Conservation (phyloP, 2,113 vertebrate genomes). For the Antigone vipio region DNA sequence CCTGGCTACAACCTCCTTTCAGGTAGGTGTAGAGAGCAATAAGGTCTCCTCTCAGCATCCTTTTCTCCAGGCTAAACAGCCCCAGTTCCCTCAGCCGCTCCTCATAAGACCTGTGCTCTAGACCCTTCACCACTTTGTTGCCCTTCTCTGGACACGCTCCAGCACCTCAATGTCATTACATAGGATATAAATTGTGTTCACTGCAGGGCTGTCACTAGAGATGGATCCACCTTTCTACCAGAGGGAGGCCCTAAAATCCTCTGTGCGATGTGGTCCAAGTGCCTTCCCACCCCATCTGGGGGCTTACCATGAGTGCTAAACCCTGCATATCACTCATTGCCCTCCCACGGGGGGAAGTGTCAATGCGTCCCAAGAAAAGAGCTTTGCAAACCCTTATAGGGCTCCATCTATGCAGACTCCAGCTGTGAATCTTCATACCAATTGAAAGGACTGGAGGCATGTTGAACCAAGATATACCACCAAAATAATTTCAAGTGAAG, state of each 20-base stretch:
- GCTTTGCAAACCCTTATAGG: not conserved
- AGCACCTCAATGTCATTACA: too few relatives aligned
- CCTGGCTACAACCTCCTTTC: too few relatives aligned
- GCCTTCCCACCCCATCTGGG: accelerated
- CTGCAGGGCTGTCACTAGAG: not conserved
- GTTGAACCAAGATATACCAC: not conserved
- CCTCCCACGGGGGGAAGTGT: not conserved
- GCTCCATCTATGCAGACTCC: not conserved
- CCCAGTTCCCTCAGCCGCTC: too few relatives aligned
- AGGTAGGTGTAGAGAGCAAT: too few relatives aligned
- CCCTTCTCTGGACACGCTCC: too few relatives aligned
- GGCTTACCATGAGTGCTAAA: not conserved
- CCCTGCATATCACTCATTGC: not conserved
- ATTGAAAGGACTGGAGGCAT: not conserved
- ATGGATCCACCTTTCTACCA: not conserved
- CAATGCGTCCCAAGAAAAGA: not conserved
- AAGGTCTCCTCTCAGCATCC: too few relatives aligned
- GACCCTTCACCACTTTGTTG: too few relatives aligned
- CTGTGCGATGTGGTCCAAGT: accelerated
- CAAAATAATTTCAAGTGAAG: not conserved
- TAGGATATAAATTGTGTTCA: not conserved
- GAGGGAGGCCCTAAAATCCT: not conserved
- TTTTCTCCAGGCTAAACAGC: too few relatives aligned
- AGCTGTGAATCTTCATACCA: not conserved
- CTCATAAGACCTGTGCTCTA: too few relatives aligned